Evolutionary conservation across 1,140 invertebrate genomes (phyloP).

Genomic region (Nilaparvata lugens): DNA sequence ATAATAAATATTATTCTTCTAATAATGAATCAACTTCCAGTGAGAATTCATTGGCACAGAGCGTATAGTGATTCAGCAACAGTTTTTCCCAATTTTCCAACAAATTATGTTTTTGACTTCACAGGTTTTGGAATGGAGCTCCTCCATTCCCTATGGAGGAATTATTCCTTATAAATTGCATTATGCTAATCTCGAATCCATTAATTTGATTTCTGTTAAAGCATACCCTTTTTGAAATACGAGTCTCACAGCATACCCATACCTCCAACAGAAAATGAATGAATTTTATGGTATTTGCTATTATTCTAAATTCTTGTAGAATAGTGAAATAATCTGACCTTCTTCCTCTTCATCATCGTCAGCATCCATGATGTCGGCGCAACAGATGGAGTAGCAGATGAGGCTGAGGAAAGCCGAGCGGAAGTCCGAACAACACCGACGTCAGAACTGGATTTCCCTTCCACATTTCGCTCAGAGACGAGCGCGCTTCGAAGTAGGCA

Average conservation of each 20-base stretch:
- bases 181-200: too few species aligned
- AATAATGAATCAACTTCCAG: too few species aligned
- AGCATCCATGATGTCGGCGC: slow-evolving; percentile 87
- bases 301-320: not conserved
- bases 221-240: too few species aligned
- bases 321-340: not conserved
- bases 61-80: too few species aligned
- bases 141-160: too few species aligned
- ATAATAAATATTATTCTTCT: too few species aligned
- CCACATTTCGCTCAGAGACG: slow-evolving; percentile 75
- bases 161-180: too few species aligned
- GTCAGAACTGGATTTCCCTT: slow-evolving; percentile 82
- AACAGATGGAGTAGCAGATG: slow-evolving; percentile 89
- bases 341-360: slow-evolving; percentile 66
- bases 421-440: slow-evolving; percentile 77
- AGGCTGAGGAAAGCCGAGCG: slow-evolving; percentile 82
- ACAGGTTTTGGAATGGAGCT: too few species aligned
- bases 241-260: not conserved
- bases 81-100: too few species aligned
- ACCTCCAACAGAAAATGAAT: not conserved
- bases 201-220: too few species aligned
- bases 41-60: too few species aligned
- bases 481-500: slow-evolving; percentile 64
- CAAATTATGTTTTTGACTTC: too few species aligned
- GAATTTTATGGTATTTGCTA: not conserved